Evolutionary conservation across 2,113 vertebrate species (phyloP).

Genomic region (Castor canadensis): DNA sequence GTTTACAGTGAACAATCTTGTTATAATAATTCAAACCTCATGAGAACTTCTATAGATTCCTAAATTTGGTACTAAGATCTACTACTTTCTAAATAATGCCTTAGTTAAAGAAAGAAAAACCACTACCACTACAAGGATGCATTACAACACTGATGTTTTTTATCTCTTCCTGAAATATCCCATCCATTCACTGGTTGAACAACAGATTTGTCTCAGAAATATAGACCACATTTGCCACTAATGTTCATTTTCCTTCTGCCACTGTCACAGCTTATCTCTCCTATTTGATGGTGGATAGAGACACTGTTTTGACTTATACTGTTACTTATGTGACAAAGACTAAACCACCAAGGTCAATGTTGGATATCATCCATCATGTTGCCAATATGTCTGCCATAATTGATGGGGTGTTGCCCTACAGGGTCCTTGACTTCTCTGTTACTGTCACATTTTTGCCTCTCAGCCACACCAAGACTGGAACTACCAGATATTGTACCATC

Average conservation of each 20-base stretch:
- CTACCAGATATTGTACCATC: background rate
- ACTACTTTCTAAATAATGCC: background rate
- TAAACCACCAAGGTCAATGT: slow-evolving; percentile 69
- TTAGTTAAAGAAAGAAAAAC: slow-evolving; percentile 18
- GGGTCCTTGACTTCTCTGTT: slow-evolving; percentile 52
- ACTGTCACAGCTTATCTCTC: slow-evolving; percentile 66
- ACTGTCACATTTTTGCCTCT: slow-evolving; percentile 32
- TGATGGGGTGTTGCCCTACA: slow-evolving; percentile 9
- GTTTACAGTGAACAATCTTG: slow-evolving; percentile 36
- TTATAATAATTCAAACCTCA: background rate
- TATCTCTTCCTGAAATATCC: slow-evolving; percentile 28
- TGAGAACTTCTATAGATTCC: background rate
- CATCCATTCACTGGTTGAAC: slow-evolving; percentile 1
- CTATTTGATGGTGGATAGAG: slow-evolving; percentile 64
- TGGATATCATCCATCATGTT: slow-evolving; percentile 68
- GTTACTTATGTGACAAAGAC: slow-evolving; percentile 59
- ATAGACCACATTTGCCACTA: slow-evolving; percentile 59
- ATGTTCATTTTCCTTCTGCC: slow-evolving; percentile 10
- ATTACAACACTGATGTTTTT: background rate
- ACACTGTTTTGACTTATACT: slow-evolving; percentile 71
- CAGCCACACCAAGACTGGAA: background rate
- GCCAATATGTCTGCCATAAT: slow-evolving; percentile 61
- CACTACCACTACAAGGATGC: background rate
- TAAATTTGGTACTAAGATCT: background rate
- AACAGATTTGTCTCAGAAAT: slow-evolving; percentile 58